Conservation (phyloP, 2,797 vertebrate genomes). For the Darevskia mixta region DNA sequence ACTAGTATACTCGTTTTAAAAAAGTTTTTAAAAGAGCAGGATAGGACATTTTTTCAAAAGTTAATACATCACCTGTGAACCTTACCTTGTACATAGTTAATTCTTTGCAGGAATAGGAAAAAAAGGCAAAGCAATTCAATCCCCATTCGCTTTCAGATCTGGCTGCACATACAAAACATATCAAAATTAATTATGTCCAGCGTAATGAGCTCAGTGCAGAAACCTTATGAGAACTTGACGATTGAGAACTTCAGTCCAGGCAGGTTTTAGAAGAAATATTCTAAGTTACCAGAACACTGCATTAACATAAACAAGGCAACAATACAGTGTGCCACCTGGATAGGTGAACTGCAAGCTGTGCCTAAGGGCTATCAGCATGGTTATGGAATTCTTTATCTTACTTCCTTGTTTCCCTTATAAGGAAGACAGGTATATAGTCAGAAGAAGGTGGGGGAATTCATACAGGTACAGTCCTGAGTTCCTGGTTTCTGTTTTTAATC, state of each 20-base stretch:
- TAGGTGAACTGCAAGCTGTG: conserved; percentile 77
- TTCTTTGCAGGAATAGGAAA: conserved; percentile 88
- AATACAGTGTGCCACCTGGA: conserved; percentile 76
- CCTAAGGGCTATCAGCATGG: conserved; percentile 73
- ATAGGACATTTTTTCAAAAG: conserved; percentile 49
- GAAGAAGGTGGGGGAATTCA: conserved; percentile 77
- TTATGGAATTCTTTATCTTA: conserved; percentile 78
- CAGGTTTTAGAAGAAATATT: conserved; percentile 52
- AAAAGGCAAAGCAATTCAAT: conserved; percentile 91
- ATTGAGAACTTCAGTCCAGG: conserved; percentile 65
- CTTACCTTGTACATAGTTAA: conserved; percentile 92
- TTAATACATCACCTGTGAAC: conserved; percentile 34
- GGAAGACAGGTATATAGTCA: conserved; percentile 83
- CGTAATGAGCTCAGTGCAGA: conserved; percentile 56
- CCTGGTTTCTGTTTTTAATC: not conserved
- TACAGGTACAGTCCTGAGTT: conserved; percentile 73
- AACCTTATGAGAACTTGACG: conserved; percentile 53
- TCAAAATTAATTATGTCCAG: conserved; percentile 74
- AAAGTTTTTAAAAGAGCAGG: conserved; percentile 60
- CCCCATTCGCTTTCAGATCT: conserved; percentile 96
- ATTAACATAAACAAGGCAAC: conserved; percentile 74
- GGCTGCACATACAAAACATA: conserved; percentile 79
- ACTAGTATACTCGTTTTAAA: conserved; percentile 50
- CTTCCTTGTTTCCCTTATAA: conserved; percentile 93
- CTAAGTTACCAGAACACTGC: conserved; percentile 55